Evolutionary conservation across 2,888 invertebrate species (phyloP).

Genomic region (Rhingia rostrata): DNA sequence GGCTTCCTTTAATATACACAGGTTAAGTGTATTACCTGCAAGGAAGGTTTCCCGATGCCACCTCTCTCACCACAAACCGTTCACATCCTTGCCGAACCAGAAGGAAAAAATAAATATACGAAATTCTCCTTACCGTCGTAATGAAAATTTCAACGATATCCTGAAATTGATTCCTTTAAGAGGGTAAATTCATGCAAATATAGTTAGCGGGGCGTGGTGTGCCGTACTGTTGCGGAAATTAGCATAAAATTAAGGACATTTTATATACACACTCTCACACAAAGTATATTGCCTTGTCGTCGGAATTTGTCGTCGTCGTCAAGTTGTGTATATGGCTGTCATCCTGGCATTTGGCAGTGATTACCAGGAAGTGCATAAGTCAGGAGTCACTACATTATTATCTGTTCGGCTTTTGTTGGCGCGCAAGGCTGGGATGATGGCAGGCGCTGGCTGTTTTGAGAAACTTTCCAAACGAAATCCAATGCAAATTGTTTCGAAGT

Average conservation of each 20-base stretch:
- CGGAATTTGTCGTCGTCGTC: constrained; percentile 51
- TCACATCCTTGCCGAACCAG: constrained; percentile 11
- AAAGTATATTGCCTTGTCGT: constrained; percentile 57
- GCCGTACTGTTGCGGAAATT: constrained; percentile 53
- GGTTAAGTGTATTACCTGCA: constrained; percentile 69
- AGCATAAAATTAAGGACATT: constrained; percentile 66
- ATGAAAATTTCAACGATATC: constrained; percentile 71
- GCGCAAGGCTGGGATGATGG: background rate
- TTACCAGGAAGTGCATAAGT: constrained; percentile 71
- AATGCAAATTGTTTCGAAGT: constrained; percentile 74
- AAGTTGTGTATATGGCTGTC: constrained; percentile 43
- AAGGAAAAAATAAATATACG: constrained; percentile 53
- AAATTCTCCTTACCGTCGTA: constrained; percentile 47
- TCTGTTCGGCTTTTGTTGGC: constrained; percentile 49
- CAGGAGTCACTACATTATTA: constrained; percentile 56
- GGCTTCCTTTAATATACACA: constrained; percentile 8
- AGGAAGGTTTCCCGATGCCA: constrained; percentile 2
- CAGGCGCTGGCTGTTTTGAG: background rate
- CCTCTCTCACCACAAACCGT: background rate
- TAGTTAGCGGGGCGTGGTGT: constrained; percentile 41
- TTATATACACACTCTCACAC: constrained; percentile 21
- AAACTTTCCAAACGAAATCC: constrained; percentile 62
- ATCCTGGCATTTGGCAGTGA: constrained; percentile 70
- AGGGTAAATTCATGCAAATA: constrained; percentile 69
- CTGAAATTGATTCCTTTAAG: constrained; percentile 73